phyloP scores from a whole-genome alignment of 2,797 vertebrate genomes.

The Discoglossus pictus region DNA sequence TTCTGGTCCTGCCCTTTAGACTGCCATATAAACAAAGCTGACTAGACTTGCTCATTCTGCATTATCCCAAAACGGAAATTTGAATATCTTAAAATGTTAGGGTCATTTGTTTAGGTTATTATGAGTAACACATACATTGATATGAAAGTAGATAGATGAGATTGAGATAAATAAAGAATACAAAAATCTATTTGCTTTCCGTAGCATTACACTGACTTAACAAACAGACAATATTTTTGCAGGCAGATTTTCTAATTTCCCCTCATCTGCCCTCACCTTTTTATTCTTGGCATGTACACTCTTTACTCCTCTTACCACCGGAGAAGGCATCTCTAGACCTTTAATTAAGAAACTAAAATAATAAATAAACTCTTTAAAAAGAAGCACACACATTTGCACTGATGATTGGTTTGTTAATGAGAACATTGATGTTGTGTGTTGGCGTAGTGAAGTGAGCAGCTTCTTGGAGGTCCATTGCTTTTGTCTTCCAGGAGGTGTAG shows the following conservation, averaged over 20 bases:
- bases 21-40: no score
- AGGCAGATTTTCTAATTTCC: slow-evolving; percentile 7
- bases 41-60: no score
- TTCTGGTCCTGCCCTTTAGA: no score
- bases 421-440: slow-evolving; percentile 13
- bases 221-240: no score
- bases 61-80: no score
- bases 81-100: no score
- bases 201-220: no score
- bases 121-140: no score
- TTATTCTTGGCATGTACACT: slow-evolving; percentile 19
- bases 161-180: slow-evolving; percentile 17
- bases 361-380: slow-evolving; percentile 8
- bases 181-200: no score
- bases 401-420: slow-evolving; percentile 26
- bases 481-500: slow-evolving; percentile 12
- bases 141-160: no score
- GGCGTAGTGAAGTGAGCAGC: slow-evolving; percentile 2
- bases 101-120: no score
- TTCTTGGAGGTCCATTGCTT: slow-evolving; percentile 14
- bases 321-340: slow-evolving; percentile 30
- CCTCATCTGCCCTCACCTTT: slow-evolving; percentile 15
- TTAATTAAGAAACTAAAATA: slow-evolving; percentile 27
- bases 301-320: slow-evolving; percentile 35
- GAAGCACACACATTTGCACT: slow-evolving; percentile 20